Percentiles rank a stretch among this genome's conserved stretches.
Conservation (phyloP, 2,113 vertebrate genomes). For the Dicerorhinus sumatrensis region DNA sequence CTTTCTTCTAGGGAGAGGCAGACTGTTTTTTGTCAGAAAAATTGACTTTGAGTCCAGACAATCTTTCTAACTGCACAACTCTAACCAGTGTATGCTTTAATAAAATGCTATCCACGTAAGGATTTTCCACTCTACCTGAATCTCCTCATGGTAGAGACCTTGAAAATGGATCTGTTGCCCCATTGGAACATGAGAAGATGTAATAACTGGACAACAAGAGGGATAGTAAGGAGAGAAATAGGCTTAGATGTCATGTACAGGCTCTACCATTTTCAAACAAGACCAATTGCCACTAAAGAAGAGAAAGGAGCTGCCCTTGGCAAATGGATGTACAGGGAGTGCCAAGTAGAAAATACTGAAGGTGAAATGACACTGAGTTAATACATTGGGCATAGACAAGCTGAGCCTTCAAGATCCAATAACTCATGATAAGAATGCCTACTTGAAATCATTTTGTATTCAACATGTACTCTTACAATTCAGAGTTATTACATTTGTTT, state of each 20-base stretch:
- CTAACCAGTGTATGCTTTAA: not conserved
- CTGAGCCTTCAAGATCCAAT: not conserved
- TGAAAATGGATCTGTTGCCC: not conserved
- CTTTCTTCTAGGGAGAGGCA: not conserved
- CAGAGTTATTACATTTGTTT: constrained; percentile 30
- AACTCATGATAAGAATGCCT: not conserved
- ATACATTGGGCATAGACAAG: not conserved
- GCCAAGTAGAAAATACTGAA: not conserved
- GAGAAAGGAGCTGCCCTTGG: not conserved
- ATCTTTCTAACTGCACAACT: not conserved
- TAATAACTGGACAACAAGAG: not conserved
- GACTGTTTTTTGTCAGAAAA: not conserved
- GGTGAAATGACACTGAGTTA: not conserved
- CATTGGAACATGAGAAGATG: not conserved
- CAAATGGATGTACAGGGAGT: not conserved
- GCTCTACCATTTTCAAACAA: not conserved
- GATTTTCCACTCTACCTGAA: not conserved
- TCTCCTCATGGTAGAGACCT: not conserved
- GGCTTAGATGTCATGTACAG: not conserved
- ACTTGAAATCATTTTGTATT: constrained; percentile 11
- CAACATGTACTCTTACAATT: not conserved
- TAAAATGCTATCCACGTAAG: not conserved
- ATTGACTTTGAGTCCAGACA: not conserved
- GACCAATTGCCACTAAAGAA: not conserved
- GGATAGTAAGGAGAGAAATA: not conserved